Evolutionary conservation across 2,888 invertebrate genomes (phyloP).

Genomic region (Agrilus mali): DNA sequence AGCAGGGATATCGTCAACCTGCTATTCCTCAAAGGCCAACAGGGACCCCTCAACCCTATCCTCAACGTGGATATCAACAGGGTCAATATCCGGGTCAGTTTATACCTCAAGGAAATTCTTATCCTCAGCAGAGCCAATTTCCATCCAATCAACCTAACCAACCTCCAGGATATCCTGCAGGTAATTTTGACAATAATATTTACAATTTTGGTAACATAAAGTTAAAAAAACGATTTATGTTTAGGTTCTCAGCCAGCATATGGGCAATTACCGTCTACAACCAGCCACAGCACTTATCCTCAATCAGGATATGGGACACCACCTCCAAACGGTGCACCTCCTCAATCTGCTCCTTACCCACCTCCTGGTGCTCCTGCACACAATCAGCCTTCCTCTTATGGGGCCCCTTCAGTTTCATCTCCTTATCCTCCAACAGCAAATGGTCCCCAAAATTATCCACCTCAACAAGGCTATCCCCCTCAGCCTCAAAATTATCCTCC

Average conservation of each 20-base stretch:
- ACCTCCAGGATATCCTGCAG: conserved; percentile 52
- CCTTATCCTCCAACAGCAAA: conserved; percentile 24
- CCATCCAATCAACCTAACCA: conserved; percentile 56
- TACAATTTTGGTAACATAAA: no score
- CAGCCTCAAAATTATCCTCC: conserved; percentile 42
- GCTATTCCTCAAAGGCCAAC: conserved; percentile 44
- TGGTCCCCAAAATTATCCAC: conserved; percentile 27
- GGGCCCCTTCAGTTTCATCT: conserved; percentile 26
- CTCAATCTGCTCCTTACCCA: conserved; percentile 28
- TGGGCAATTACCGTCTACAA: conserved; percentile 48
- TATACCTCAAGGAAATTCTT: conserved; percentile 52
- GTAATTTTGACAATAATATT: no score
- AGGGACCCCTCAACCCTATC: conserved; percentile 52
- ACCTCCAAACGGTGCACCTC: conserved; percentile 24
- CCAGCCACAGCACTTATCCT: conserved; percentile 43
- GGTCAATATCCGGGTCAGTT: conserved; percentile 51
- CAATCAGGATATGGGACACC: conserved; percentile 33
- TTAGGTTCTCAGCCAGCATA: conserved; percentile 40
- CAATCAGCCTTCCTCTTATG: conserved; percentile 25
- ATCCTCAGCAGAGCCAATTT: conserved; percentile 53
- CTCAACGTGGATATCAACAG: conserved; percentile 55
- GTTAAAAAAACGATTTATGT: no score
- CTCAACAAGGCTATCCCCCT: conserved; percentile 42
- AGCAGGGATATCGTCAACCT: conserved; percentile 37
- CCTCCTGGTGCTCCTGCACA: conserved; percentile 30